Percentiles rank a stretch among this genome's conserved stretches.
phyloP scores from a whole-genome alignment of 2,797 vertebrate genomes.

The Bucorvus abyssinicus region DNA sequence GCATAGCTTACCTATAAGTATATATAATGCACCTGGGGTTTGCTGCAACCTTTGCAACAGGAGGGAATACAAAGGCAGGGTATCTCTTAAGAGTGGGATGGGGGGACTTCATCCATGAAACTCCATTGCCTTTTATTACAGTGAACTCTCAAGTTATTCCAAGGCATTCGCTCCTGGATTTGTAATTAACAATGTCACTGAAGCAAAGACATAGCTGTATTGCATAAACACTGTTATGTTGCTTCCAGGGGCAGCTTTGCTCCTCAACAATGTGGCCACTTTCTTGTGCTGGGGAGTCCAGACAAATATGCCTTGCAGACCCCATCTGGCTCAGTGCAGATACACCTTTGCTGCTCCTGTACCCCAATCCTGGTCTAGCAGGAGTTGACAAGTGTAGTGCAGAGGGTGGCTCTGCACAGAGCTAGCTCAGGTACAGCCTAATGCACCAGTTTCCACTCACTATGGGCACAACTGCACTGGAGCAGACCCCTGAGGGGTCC shows the following conservation, averaged over 20 bases:
- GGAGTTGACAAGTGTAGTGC: not conserved
- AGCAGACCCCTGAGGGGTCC: not conserved
- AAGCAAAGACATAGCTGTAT: not conserved
- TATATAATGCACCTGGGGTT: not conserved
- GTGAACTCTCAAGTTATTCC: not conserved
- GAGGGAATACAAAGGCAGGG: not conserved
- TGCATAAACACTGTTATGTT: not conserved
- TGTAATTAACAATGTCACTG: not conserved
- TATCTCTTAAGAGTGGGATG: not conserved
- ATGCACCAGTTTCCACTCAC: not conserved
- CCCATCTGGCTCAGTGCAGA: not conserved
- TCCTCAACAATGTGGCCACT: not conserved
- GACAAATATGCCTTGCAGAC: not conserved
- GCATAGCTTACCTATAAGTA: not conserved
- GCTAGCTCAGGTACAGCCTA: not conserved
- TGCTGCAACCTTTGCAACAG: not conserved
- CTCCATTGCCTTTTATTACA: not conserved
- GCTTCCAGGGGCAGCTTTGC: not conserved
- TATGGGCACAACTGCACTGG: not conserved
- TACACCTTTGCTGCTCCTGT: not conserved
- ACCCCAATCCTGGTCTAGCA: rapidly evolving
- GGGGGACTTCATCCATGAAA: not conserved
- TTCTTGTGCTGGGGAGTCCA: rapidly evolving
- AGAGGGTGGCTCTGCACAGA: not conserved
- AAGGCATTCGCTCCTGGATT: not conserved